Evolutionary conservation across 2,888 invertebrate genomes (phyloP), one percentile per base, ranked within the genome.

Genomic region (Eupithecia subumbrata): DNA sequence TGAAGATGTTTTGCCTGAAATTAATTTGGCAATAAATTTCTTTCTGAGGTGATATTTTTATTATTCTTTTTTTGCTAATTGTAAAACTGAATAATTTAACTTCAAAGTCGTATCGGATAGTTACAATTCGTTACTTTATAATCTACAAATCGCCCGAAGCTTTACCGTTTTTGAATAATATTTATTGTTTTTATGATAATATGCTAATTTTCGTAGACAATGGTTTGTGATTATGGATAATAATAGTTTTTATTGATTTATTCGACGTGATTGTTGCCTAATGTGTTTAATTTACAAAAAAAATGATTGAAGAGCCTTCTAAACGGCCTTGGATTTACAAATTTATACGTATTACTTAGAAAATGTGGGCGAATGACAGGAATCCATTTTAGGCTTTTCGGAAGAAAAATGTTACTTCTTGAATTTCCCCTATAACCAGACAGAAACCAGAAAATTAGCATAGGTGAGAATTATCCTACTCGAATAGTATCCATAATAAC

Each of bases 181-280:
- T 76, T 76, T 75, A 71, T 73, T 72, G 71, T 73, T 78, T 69
- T 72, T 73, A 76, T 76, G 48, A 64, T 76, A 60, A 72, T 74
- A 56, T 67, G 69, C 22, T 66, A 69, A 77, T 70, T 60, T 74
- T n/a, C 30, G 45, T 69, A 72, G 64, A 74, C 74, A 76, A 76
- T 76, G n/a, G 71, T 63, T 30, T 64, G 45, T 72, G 18, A 76
- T 77, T 60, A 74, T 37, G 40, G 72, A 70, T 67, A 34, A 68
- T 71, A 66, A 74, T 37, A 25, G 18, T 67, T 71, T 69, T 73
- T 66, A 64, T n/a, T 66, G 14, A 25, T 69, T 69, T 30, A 68
- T 68, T 70, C 30, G 70, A 48, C 64, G 63, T 66, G n/a, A 60
- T 66, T 70, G 64, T 37, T n/a, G 69, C 22, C 52, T 56, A 37